A percentile compares a stretch with the other conserved stretches of the same genome.
These are phyloP conservation scores for Euwallacea similis DNA, from an alignment of 1,140 invertebrate genomes.

Conservation along the genomic window DNA sequence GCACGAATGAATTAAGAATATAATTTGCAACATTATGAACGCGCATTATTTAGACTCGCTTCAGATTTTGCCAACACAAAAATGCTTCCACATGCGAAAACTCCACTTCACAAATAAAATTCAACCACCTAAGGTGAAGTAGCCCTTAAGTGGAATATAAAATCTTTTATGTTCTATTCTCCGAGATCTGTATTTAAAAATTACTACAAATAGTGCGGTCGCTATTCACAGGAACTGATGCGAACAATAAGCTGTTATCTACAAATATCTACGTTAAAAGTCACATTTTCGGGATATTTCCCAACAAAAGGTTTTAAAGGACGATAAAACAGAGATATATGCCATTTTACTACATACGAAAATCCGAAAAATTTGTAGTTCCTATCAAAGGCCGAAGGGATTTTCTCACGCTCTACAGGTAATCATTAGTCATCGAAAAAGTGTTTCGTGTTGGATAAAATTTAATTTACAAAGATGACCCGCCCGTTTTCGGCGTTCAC, in stretches of 20 bases:
- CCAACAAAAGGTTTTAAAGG: too few relatives aligned
- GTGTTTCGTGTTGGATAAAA: neutral
- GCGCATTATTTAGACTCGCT: too few relatives aligned
- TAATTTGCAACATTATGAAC: too few relatives aligned
- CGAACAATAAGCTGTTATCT: slow-evolving; percentile 23
- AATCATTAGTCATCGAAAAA: slow-evolving; percentile 3
- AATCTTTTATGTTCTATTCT: slow-evolving; percentile 18
- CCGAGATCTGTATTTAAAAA: slow-evolving; percentile 14
- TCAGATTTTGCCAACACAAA: too few relatives aligned
- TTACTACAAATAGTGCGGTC: slow-evolving; percentile 20
- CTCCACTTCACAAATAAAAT: neutral
- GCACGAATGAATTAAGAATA: too few relatives aligned
- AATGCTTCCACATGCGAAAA: too few relatives aligned
- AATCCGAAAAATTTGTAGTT: too few relatives aligned
- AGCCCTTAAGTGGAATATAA: slow-evolving; percentile 20
- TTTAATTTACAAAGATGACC: slow-evolving; percentile 12
- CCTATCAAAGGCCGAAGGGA: too few relatives aligned
- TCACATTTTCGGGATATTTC: neutral
- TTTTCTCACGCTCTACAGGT: slow-evolving; percentile 12
- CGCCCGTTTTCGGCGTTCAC: slow-evolving; percentile 14
- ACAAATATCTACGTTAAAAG: slow-evolving; percentile 25
- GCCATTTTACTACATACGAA: too few relatives aligned
- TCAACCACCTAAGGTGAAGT: slow-evolving; percentile 21
- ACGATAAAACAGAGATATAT: too few relatives aligned
- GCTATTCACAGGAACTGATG: slow-evolving; percentile 12